Base-by-base conservation (phyloP, 2,113 vertebrate genomes). In the Poeciliopsis turrubarensis region DNA sequence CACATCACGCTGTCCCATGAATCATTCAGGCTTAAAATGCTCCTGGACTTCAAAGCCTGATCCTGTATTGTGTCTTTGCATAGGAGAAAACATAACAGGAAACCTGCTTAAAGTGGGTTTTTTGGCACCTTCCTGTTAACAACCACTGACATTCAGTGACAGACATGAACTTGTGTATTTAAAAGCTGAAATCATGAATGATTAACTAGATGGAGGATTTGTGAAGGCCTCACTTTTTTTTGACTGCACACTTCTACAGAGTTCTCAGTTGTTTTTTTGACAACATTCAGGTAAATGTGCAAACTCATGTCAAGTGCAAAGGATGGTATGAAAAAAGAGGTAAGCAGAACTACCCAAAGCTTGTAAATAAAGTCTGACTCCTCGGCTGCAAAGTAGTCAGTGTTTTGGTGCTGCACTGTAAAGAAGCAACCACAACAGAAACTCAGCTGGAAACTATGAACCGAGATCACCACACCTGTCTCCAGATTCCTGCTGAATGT, bases 391-490 rank as follows among this genome's bases (percentile, higher is more conserved):
- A 57, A 47, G 5, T 3, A 57, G 17, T 57, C 2, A 10, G 22
- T 57, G 25, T 25, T 57, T 57, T 57, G 9, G 22, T 57, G 51
- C 25, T 62, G 29, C 17, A 22, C n/a, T 32, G 17, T 31, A 63
- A 63, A 17, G 30, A 63, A 19, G 61, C 31, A 32, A 19, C 61
- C 17, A 63, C 1, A 65, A 37, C 31, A n/a, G 0, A 65, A 37
- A 29, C n/a, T 19, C 62, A 7, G 72, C 67, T 14, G 0, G 25
- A 73, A 82, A 70, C 9, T 57, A 1, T n/a, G 78, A 77, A 65
- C 37, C 77, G 68, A 72, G 22, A 13, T 64, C 29, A 65, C 64
- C 67, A 34, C 81, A 62, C 79, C 81, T 72, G n/a, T 41, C 26
- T 70, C 1, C 25, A 37, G 51, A 72, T 39, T 13, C 26, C 26